These are phyloP conservation scores for Enteromius fasciolatus DNA, from an alignment of 2,797 vertebrate species.

Conservation along the genomic window DNA sequence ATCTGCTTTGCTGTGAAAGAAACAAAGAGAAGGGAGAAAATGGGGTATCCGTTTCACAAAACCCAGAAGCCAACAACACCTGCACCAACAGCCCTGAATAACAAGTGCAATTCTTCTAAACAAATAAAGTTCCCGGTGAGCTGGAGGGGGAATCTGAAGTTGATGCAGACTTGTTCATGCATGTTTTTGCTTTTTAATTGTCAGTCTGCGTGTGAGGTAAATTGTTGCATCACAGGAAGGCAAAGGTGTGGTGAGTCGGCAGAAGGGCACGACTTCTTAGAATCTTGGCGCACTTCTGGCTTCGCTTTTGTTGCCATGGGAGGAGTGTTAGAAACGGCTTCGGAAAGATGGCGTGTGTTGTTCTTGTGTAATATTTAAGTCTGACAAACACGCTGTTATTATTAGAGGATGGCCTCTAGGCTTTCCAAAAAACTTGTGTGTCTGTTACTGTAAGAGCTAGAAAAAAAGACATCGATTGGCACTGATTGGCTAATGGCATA, in stretches of 20 bases:
- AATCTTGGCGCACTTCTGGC: conserved; percentile 1
- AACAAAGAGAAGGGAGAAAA: conserved; percentile 33
- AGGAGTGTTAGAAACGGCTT: conserved; percentile 9
- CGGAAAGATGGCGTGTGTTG: not conserved
- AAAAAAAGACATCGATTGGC: not conserved
- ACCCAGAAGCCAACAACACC: conserved; percentile 45
- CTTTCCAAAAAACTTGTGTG: conserved; percentile 4
- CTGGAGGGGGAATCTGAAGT: conserved; percentile 12
- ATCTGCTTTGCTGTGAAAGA: conserved; percentile 31
- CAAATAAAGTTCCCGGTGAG: conserved; percentile 23
- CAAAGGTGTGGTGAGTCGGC: not conserved
- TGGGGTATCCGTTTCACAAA: conserved; percentile 35
- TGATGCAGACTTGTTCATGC: conserved; percentile 28
- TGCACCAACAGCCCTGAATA: conserved; percentile 45
- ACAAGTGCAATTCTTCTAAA: conserved; percentile 37
- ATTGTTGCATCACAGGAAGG: conserved; percentile 16
- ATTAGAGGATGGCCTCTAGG: conserved; percentile 14
- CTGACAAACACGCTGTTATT: conserved; percentile 11
- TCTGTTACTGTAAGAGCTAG: conserved; percentile 28
- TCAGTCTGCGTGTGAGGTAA: conserved; percentile 8
- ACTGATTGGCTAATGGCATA: not conserved
- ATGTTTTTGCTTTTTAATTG: conserved; percentile 28
- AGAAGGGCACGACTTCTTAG: conserved; percentile 13
- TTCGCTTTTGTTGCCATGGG: conserved; percentile 7
- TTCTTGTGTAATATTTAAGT: conserved; percentile 27